Conservation (phyloP, 2,888 invertebrate genomes). For the Philopedon plagiatum region DNA sequence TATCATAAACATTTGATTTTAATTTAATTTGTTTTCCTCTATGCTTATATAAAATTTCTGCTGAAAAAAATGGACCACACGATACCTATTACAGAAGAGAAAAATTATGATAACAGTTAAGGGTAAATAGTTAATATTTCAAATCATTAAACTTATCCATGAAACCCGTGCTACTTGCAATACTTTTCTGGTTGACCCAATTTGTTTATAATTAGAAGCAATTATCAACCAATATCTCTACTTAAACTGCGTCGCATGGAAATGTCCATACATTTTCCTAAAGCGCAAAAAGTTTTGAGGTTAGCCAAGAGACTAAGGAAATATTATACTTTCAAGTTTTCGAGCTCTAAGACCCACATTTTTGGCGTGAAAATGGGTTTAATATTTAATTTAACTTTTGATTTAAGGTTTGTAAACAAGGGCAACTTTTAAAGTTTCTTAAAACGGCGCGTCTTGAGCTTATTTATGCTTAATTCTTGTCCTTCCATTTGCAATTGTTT, state of each 20-base stretch:
- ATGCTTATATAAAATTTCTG: too few relatives aligned
- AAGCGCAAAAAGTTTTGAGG: slow-evolving; percentile 8
- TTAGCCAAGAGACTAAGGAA: not conserved
- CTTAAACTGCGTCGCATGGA: not conserved
- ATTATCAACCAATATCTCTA: slow-evolving; percentile 5
- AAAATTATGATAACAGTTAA: too few relatives aligned
- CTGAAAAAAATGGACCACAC: too few relatives aligned
- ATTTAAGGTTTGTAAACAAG: slow-evolving; percentile 17
- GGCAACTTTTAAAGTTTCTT: not conserved
- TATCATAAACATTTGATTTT: too few relatives aligned
- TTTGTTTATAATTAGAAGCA: not conserved
- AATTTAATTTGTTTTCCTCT: too few relatives aligned
- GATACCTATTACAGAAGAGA: too few relatives aligned
- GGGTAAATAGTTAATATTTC: too few relatives aligned
- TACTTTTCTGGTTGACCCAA: too few relatives aligned
- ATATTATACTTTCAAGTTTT: slow-evolving; percentile 10
- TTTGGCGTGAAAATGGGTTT: slow-evolving; percentile 21
- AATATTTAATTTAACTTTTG: slow-evolving; percentile 24
- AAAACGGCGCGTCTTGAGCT: not conserved
- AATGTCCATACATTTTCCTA: not conserved
- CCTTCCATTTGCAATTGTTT: not conserved
- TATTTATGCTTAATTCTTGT: not conserved
- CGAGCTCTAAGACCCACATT: slow-evolving; percentile 7
- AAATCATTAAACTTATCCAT: too few relatives aligned
- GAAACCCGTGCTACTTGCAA: too few relatives aligned